Evolutionary conservation across 2,888 invertebrate genomes (phyloP), one percentile per base, ranked within the genome.

Genomic region (Drosophila paranaensis): DNA sequence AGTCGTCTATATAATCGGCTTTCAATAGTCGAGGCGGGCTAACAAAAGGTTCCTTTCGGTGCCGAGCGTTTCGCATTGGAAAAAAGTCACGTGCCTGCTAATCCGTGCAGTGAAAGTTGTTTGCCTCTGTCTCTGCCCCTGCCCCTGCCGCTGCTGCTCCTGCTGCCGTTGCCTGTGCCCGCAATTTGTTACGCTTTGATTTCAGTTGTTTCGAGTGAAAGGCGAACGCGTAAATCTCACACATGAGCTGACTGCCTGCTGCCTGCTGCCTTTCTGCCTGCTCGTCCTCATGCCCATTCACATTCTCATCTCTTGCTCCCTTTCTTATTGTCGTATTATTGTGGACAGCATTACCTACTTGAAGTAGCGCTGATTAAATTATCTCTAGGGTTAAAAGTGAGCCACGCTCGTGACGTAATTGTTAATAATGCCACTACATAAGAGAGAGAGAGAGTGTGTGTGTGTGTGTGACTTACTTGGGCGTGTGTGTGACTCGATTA

Each of bases 141-240:
- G 11, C 57, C 43, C 35, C 14, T 46, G 39, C 39, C 40, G 51
- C 46, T 42, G 33, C 30, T 11, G 30, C 20, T 20, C 20, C 6
- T n/a, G 6, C 37, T 43, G 60, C 39, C 53, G 39, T 66, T 57
- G 56, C 60, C 68, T 69, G 77, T 79, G 77, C 70, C 81, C 77
- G 81, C 67, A 89, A 87, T 87, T 89, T 76, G 86, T 82, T 77
- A 82, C 88, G 88, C 86, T 89, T 84, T 87, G 89, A 87, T 87
- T 89, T 84, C 81, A 50, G 62, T 79, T 72, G 74, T 60, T 60
- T 46, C 70, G 56, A 78, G 81, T 79, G 83, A 86, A 83, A 81
- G 77, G 77, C 72, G 63, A 77, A 67, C 72, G 72, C 80, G 73
- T 81, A 75, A 73, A 80, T 81, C 79, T 81, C 77, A 65, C 74